Evolutionary conservation across 2,113 vertebrate species (phyloP).

Genomic region (Glaucidium brasilianum): DNA sequence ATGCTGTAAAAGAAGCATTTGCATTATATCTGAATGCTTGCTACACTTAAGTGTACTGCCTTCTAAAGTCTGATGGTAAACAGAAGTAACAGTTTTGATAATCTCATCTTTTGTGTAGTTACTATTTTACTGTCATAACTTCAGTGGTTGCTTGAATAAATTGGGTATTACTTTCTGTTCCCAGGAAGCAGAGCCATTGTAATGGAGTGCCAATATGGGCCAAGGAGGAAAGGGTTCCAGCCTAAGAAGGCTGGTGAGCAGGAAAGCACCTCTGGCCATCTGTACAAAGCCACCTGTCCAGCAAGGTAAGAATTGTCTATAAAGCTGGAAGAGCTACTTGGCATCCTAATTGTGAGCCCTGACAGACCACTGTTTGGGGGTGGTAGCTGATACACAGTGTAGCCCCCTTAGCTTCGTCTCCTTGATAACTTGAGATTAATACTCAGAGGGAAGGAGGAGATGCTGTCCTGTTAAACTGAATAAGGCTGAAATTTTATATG

Average conservation of each 20-base stretch:
- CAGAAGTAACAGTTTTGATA: not conserved
- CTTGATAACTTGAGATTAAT: not conserved
- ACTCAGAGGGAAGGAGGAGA: not conserved
- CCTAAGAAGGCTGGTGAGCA: constrained; percentile 76
- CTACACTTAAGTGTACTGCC: not conserved
- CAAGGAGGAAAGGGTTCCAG: constrained; percentile 84
- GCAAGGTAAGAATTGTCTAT: constrained; percentile 72
- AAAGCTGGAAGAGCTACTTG: not conserved
- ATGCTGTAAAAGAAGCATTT: not conserved
- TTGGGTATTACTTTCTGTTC: constrained; percentile 25
- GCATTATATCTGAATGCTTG: not conserved
- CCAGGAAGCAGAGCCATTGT: constrained; percentile 86
- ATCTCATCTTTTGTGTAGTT: not conserved
- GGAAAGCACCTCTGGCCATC: constrained; percentile 65
- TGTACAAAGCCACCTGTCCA: constrained; percentile 85
- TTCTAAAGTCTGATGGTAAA: not conserved
- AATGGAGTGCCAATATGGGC: constrained; percentile 88
- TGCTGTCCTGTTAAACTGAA: not conserved
- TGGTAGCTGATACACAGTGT: not conserved
- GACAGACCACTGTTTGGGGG: not conserved
- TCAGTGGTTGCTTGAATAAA: constrained; percentile 8
- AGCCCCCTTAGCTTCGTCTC: not conserved
- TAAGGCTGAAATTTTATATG: not conserved
- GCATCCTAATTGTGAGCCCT: not conserved
- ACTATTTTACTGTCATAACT: not conserved